Conservation (phyloP, 2,888 invertebrate genomes). For the Caenorhabditis virilis region DNA sequence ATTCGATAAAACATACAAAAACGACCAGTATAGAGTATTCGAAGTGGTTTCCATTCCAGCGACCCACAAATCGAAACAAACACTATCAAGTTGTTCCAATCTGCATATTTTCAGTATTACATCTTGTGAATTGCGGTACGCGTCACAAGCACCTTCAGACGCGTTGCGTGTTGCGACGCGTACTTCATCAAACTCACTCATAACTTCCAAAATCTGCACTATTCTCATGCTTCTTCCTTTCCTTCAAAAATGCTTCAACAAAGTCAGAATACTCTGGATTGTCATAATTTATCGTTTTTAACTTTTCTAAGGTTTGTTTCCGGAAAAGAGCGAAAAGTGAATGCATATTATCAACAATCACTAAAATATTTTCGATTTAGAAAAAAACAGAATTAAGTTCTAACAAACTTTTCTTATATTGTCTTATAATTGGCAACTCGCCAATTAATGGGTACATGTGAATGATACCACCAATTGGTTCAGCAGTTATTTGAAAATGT, state of each 20-base stretch:
- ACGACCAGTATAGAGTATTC: constrained; percentile 45
- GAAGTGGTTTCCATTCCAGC: constrained; percentile 55
- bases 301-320: constrained; percentile 24
- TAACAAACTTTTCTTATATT: constrained; percentile 18
- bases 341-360: constrained; percentile 21
- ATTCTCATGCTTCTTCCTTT: too few species aligned
- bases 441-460: constrained; percentile 32
- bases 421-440: constrained; percentile 19
- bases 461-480: constrained; percentile 29
- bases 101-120: constrained; percentile 13
- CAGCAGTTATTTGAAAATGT: constrained; percentile 30
- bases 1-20: constrained; percentile 31
- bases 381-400: too few species aligned
- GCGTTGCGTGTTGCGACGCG: too few species aligned
- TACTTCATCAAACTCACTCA: too few species aligned
- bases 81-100: constrained; percentile 32
- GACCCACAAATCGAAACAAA: constrained; percentile 48
- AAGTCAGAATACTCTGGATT: constrained; percentile 36
- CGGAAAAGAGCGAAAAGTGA: constrained; percentile 27
- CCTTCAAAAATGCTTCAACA: constrained; percentile 45
- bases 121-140: too few species aligned
- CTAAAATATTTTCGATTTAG: too few species aligned
- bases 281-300: constrained; percentile 34
- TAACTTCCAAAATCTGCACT: too few species aligned
- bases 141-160: too few species aligned